Percentiles rank a stretch among this genome's conserved stretches.
phyloP scores from a whole-genome alignment of 2,113 vertebrate species.

The Leucoraja erinaceus region DNA sequence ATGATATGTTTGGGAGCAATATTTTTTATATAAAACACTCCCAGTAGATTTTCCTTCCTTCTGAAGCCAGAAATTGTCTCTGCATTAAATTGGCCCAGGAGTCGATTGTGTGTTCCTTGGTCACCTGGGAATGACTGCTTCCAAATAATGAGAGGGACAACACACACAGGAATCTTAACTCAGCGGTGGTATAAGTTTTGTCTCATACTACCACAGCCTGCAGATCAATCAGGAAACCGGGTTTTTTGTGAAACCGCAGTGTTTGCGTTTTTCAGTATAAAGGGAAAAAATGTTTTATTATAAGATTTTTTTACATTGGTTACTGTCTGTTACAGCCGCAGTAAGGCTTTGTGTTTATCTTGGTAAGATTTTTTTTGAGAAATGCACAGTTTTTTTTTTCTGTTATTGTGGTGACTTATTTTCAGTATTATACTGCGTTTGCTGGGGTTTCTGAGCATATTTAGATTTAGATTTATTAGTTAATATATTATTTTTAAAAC shows the following conservation, averaged over 20 bases:
- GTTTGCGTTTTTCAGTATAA: not conserved
- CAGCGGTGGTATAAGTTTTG: not conserved
- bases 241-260: not conserved
- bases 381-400: conserved; percentile 31
- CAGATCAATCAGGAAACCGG: not conserved
- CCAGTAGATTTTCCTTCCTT: not conserved
- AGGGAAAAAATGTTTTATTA: not conserved
- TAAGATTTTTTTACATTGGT: not conserved
- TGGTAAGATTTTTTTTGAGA: conserved; percentile 2
- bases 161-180: not conserved
- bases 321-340: conserved; percentile 11
- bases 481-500: conserved; percentile 31
- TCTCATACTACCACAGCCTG: not conserved
- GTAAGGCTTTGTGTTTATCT: not conserved
- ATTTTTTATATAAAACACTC: not conserved
- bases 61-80: not conserved
- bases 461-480: conserved; percentile 34
- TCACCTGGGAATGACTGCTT: not conserved
- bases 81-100: not conserved
- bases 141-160: too few relatives aligned
- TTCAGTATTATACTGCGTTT: conserved; percentile 28
- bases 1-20: not conserved
- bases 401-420: conserved; percentile 7
- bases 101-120: not conserved
- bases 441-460: conserved; percentile 20